A percentile compares a stretch with the other conserved stretches of the same genome.
These are phyloP conservation scores for Cylas formicarius DNA, from an alignment of 1,140 invertebrate genomes.

Conservation along the genomic window DNA sequence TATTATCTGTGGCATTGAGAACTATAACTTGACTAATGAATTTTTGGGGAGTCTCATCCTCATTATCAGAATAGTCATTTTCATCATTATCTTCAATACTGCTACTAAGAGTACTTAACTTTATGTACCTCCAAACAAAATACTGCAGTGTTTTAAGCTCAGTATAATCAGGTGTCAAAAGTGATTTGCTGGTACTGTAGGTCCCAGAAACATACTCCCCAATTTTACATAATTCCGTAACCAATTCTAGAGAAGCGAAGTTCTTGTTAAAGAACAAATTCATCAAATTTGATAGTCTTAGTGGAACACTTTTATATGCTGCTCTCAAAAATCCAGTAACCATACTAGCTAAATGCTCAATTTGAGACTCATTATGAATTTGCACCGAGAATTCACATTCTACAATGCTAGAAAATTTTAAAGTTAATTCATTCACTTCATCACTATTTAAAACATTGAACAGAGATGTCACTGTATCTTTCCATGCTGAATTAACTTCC, in stretches of 20 bases:
- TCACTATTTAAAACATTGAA: conserved; percentile 15
- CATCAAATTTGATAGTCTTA: conserved; percentile 19
- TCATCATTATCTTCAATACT: conserved; percentile 14
- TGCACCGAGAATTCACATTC: conserved; percentile 34
- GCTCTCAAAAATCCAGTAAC: conserved; percentile 25
- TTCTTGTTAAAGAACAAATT: conserved; percentile 23
- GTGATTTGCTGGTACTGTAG: too few species aligned
- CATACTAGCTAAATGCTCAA: conserved; percentile 24
- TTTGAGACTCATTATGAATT: conserved; percentile 5
- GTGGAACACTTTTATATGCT: conserved; percentile 21
- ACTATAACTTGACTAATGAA: too few species aligned
- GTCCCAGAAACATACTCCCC: conserved; percentile 32
- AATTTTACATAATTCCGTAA: conserved; percentile 20
- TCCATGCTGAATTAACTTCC: conserved; percentile 49
- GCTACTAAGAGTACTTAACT: conserved; percentile 23
- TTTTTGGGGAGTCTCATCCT: too few species aligned
- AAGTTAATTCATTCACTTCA: conserved; percentile 18
- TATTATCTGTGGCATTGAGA: too few species aligned
- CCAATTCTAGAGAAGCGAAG: conserved; percentile 18
- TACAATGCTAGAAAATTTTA: conserved; percentile 37
- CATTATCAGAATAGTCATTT: conserved; percentile 27
- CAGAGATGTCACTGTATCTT: conserved; percentile 42
- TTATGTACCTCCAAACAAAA: conserved; percentile 30
- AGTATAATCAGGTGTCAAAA: too few species aligned
- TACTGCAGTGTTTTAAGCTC: too few species aligned